Evolutionary conservation across 2,113 vertebrate genomes (phyloP).

Genomic region (Orcinus orca): DNA sequence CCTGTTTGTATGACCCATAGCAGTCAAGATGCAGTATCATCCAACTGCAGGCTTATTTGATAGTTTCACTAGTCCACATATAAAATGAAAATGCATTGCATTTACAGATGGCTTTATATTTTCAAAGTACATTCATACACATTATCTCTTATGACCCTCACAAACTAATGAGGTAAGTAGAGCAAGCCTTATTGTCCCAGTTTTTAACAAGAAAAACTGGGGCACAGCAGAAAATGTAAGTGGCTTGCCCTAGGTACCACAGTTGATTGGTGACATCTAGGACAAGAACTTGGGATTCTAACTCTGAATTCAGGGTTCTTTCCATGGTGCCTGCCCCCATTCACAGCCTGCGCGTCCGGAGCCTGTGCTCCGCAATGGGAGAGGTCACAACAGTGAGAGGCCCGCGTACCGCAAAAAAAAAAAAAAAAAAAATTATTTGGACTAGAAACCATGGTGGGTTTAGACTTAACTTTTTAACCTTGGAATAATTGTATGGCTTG

Average conservation of each 20-base stretch:
- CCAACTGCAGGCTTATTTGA: neutral
- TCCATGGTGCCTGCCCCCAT: neutral
- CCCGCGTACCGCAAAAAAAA: too few relatives aligned
- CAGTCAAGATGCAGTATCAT: neutral
- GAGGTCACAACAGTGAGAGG: too few relatives aligned
- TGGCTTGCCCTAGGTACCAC: constrained; percentile 32
- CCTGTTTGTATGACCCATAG: neutral
- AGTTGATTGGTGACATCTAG: constrained; percentile 53
- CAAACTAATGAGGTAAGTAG: constrained; percentile 63
- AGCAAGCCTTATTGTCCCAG: constrained; percentile 45
- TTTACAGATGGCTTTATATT: neutral
- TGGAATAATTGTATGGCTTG: neutral
- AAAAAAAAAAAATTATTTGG: neutral
- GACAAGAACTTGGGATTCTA: neutral
- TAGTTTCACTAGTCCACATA: neutral
- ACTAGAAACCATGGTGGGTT: neutral
- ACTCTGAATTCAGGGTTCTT: neutral
- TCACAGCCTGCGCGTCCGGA: neutral
- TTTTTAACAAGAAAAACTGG: constrained; percentile 66
- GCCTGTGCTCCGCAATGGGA: too few relatives aligned
- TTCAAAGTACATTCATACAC: constrained; percentile 20
- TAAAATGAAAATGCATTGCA: neutral
- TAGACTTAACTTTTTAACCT: neutral
- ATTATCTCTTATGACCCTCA: constrained; percentile 55
- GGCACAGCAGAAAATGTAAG: constrained; percentile 38